Percentiles rank a stretch among this genome's conserved stretches.
Conservation (phyloP, 2,797 vertebrate species). For the Enteromius argenteus region DNA sequence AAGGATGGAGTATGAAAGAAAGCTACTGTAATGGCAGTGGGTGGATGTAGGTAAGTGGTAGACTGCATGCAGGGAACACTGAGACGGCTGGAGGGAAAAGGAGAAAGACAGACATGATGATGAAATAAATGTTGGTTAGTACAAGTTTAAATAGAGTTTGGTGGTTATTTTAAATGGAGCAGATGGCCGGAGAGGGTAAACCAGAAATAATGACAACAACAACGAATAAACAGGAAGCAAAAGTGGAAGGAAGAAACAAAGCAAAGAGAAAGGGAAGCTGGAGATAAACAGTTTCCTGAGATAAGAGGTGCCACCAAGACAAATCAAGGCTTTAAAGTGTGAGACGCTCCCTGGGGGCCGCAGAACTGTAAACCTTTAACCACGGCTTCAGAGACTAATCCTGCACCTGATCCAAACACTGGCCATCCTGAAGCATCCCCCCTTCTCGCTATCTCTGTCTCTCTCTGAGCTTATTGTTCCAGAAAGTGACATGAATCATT, state of each 20-base stretch:
- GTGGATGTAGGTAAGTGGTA: slow-evolving; percentile 46
- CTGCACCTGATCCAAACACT: slow-evolving; percentile 79
- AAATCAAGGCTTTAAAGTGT: slow-evolving; percentile 92
- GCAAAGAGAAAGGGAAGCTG: slow-evolving; percentile 75
- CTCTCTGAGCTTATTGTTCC: slow-evolving; percentile 66
- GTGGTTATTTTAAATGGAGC: slow-evolving; percentile 51
- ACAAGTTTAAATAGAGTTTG: slow-evolving; percentile 10
- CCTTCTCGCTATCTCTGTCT: slow-evolving; percentile 64
- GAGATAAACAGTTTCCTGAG: slow-evolving; percentile 91
- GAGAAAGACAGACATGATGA: slow-evolving; percentile 11
- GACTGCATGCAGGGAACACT: slow-evolving; percentile 6
- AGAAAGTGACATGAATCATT: slow-evolving; percentile 72
- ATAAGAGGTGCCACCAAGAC: slow-evolving; percentile 93
- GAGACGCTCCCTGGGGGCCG: slow-evolving; percentile 82
- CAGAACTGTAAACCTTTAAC: slow-evolving; percentile 84
- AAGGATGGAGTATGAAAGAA: slow-evolving; percentile 63
- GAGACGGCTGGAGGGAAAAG: slow-evolving; percentile 37
- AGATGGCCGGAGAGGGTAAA: slow-evolving; percentile 57
- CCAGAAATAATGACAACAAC: slow-evolving; percentile 21
- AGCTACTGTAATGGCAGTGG: slow-evolving; percentile 51
- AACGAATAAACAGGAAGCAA: neutral
- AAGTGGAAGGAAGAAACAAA: slow-evolving; percentile 58
- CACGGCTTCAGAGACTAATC: slow-evolving; percentile 83
- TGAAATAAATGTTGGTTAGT: slow-evolving; percentile 1
- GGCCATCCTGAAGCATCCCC: slow-evolving; percentile 73